Percentiles rank a stretch among this genome's conserved stretches.
These are phyloP conservation scores for Corythornis madagascariensis DNA, from an alignment of 2,113 vertebrate species.

Conservation along the genomic window DNA sequence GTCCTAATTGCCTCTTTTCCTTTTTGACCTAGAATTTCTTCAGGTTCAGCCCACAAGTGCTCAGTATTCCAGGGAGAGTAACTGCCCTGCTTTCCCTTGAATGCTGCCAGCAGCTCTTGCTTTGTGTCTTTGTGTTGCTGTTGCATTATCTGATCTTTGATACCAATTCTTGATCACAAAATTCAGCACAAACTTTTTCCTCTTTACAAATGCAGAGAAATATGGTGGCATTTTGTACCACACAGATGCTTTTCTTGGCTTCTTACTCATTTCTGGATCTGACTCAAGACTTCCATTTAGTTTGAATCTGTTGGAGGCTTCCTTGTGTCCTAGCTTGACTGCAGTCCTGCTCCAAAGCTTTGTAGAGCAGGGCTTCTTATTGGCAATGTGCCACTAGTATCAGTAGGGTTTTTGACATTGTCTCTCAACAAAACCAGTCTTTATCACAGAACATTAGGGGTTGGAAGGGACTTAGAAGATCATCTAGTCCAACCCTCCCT, in stretches of 20 bases:
- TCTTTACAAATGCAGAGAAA: neutral
- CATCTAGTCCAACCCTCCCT: too few relatives aligned
- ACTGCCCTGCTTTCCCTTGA: slow-evolving; percentile 34
- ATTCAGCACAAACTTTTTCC: neutral
- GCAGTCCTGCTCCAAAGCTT: neutral
- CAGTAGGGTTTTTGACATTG: neutral
- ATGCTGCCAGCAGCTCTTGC: neutral
- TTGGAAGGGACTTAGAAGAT: too few relatives aligned
- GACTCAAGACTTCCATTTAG: neutral
- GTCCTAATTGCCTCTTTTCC: slow-evolving; percentile 31
- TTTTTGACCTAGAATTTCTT: slow-evolving; percentile 38
- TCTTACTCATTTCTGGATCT: slow-evolving; percentile 21
- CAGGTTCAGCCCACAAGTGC: neutral
- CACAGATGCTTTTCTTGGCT: slow-evolving; percentile 21
- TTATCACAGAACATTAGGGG: too few relatives aligned
- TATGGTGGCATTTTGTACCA: neutral
- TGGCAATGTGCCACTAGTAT: neutral
- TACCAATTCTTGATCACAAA: neutral
- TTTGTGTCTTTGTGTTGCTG: neutral
- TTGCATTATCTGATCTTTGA: neutral
- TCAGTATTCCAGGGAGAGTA: neutral
- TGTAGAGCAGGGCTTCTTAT: neutral
- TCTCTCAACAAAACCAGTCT: neutral
- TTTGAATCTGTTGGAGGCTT: neutral
- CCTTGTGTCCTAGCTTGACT: neutral